These are phyloP conservation scores for Corbicula japonica DNA, from an alignment of 2,888 invertebrate species.

Conservation along the genomic window DNA sequence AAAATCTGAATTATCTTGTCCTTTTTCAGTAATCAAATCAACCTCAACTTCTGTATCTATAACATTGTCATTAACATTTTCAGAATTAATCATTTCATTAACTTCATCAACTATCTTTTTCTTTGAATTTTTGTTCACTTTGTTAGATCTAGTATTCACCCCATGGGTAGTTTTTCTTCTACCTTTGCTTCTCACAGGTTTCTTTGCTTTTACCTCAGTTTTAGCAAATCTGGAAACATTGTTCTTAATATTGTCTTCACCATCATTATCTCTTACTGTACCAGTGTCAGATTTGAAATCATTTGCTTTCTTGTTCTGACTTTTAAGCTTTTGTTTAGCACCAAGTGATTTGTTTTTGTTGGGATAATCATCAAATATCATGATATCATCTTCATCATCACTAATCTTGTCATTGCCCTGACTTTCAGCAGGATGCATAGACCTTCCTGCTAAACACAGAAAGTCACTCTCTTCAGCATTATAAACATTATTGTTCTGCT, in stretches of 20 bases:
- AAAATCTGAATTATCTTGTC: too few species aligned
- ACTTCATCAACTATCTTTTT: too few species aligned
- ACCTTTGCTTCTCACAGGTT: constrained; percentile 14
- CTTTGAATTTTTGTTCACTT: constrained; percentile 6
- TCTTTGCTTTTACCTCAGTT: constrained; percentile 23
- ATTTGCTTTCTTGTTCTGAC: constrained; percentile 3
- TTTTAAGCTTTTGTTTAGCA: not conserved
- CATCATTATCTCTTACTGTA: not conserved
- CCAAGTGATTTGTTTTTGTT: constrained; percentile 10
- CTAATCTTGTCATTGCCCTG: not conserved
- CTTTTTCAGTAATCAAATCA: too few species aligned
- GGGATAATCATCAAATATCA: constrained; percentile 31
- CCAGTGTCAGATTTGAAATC: not conserved
- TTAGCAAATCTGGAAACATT: constrained; percentile 1
- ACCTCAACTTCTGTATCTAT: too few species aligned
- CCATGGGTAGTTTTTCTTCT: constrained; percentile 30
- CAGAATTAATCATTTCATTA: too few species aligned
- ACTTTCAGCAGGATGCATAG: not conserved
- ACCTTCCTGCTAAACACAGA: constrained; percentile 31
- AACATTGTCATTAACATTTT: too few species aligned
- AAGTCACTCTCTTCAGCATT: constrained; percentile 22
- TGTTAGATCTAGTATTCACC: not conserved
- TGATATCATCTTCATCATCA: constrained; percentile 38
- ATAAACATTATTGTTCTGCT: too few species aligned
- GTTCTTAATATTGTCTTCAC: not conserved